These are phyloP conservation scores for Crotalus tigris DNA, from an alignment of 2,113 vertebrate genomes.

Conservation along the genomic window DNA sequence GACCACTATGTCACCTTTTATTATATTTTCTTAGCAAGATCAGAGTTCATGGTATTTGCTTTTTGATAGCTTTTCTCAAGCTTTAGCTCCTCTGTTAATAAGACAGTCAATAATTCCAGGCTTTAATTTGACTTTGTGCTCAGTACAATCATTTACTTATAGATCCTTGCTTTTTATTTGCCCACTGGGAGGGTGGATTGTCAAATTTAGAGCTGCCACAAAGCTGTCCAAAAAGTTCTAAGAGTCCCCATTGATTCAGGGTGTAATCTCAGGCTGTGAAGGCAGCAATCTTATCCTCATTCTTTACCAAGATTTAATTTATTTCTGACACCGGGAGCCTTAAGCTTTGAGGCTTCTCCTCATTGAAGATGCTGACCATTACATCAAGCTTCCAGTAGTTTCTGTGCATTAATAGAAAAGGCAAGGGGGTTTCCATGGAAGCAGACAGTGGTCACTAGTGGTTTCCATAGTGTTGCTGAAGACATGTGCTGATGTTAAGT, in stretches of 20 bases:
- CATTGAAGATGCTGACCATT: conserved; percentile 34
- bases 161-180: conserved; percentile 55
- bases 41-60: conserved; percentile 37
- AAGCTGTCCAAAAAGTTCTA: conserved; percentile 47
- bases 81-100: background rate
- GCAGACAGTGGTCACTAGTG: conserved; percentile 53
- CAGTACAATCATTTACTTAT: conserved; percentile 44
- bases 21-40: background rate
- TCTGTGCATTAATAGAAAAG: background rate
- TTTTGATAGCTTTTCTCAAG: conserved; percentile 49
- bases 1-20: background rate
- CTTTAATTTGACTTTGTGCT: conserved; percentile 42
- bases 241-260: conserved; percentile 47
- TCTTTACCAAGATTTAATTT: conserved; percentile 61
- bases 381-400: background rate
- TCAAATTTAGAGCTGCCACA: conserved; percentile 59
- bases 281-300: conserved; percentile 49
- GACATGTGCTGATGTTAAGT: conserved; percentile 33
- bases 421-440: conserved; percentile 72
- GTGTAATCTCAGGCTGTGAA: conserved; percentile 36
- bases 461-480: conserved; percentile 77
- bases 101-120: background rate
- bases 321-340: conserved; percentile 51
- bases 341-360: conserved; percentile 34
- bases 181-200: conserved; percentile 31